Evolutionary conservation across 1,140 invertebrate genomes (phyloP), one percentile per base, ranked within the genome.

Genomic region (Drosophila carrolli): DNA sequence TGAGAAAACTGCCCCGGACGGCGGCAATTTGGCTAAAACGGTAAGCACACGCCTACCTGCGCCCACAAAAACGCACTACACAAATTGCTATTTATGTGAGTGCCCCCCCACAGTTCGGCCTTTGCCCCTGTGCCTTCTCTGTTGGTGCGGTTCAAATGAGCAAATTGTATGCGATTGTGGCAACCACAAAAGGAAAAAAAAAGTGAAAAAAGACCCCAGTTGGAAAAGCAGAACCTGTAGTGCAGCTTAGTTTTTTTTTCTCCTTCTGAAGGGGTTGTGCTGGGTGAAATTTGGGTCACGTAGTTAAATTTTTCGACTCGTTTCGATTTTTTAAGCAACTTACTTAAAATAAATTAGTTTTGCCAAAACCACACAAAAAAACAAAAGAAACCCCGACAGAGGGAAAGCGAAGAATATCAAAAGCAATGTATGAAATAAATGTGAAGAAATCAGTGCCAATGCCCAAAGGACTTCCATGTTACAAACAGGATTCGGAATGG

Each of bases 31-130:
- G 82, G 83, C 76, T 88, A 88, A 88, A 88, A 88, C 84, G 83
- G 83, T 83, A 70, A 78, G 73, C 73, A 65, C 82, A 88, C 83
- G 83, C 83, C 83, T 89, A 88, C 83, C 83, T 88, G 84, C 46
- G 75, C 80, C 75, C 78, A 88, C 79, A 73, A 78, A 76, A 86
- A 86, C 83, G 83, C 83, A 86, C 83, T 86, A 83, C 79, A 78
- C 79, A 86, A 86, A 86, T 86, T 86, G 81, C 82, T 88, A 86
- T 86, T 86, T 86, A 86, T 86, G 82, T 88, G 82, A 79, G 82
- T 78, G 79, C 78, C 61, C 68, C 37, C 35, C 6, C 13, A 19
- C n/a, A 7, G 37, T 44, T 54, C 19, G 46, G 27, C 56, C 23
- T 23, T 53, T 53, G 50, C 50, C 44, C 58, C 41, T 55, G 27